Evolutionary conservation across 1,140 invertebrate genomes (phyloP).

Genomic region (Mizuhopecten yessoensis): DNA sequence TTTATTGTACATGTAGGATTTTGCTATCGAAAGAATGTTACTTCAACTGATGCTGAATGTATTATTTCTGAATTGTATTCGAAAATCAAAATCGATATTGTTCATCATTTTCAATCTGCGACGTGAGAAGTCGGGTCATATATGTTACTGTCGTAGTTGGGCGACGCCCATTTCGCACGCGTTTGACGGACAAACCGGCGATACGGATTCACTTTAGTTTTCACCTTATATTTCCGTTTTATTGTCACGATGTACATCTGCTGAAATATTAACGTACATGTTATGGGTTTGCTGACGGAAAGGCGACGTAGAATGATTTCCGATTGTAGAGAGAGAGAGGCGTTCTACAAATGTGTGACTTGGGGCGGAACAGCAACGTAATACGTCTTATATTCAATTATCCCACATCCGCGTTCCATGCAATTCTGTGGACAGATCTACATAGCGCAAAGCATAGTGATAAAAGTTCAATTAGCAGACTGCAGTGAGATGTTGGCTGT

Average conservation of each 20-base stretch:
- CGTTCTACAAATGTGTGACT: not conserved
- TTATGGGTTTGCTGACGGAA: not conserved
- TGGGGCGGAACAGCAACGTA: not conserved
- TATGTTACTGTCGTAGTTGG: too few species aligned
- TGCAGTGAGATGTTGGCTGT: not conserved
- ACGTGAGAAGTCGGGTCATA: too few species aligned
- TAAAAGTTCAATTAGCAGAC: slow-evolving; percentile 28
- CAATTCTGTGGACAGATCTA: not conserved
- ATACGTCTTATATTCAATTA: slow-evolving; percentile 8
- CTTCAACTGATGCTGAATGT: too few species aligned
- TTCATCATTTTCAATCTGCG: too few species aligned
- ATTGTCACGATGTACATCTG: too few species aligned
- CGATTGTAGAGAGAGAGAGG: not conserved
- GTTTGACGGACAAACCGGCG: not conserved
- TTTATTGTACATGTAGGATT: too few species aligned
- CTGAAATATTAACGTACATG: not conserved
- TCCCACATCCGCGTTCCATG: not conserved
- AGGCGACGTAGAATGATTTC: not conserved
- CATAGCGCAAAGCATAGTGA: not conserved
- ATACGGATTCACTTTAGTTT: not conserved
- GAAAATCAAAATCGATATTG: too few species aligned
- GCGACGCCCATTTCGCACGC: too few species aligned
- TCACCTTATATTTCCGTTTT: not conserved
- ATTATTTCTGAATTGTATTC: too few species aligned
- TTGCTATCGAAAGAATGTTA: too few species aligned